phyloP scores from a whole-genome alignment of 2,797 vertebrate genomes.

The Chloroceryle amazona region DNA sequence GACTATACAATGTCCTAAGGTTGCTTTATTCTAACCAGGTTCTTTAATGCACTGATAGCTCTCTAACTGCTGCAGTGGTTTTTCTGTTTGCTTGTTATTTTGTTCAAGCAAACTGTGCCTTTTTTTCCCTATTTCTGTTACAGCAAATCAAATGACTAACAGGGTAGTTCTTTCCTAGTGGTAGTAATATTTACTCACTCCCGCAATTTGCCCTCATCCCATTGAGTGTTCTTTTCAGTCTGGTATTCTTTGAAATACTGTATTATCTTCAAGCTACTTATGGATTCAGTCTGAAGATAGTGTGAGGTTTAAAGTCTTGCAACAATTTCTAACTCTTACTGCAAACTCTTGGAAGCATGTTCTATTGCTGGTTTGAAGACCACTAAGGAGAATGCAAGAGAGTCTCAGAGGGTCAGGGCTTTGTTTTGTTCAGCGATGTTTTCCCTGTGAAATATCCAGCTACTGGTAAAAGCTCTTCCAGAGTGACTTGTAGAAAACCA shows the following conservation, averaged over 20 bases:
- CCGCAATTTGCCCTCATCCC: background rate
- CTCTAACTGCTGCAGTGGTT: background rate
- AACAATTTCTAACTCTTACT: background rate
- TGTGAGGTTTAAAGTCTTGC: background rate
- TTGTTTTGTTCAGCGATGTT: background rate
- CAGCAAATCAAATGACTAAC: background rate
- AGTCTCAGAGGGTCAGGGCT: no score
- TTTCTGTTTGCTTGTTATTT: background rate
- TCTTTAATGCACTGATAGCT: background rate
- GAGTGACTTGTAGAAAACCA: background rate
- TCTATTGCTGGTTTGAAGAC: background rate
- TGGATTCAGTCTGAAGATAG: background rate
- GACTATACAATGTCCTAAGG: background rate
- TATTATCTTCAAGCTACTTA: background rate
- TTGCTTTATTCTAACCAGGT: background rate
- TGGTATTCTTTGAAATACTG: background rate
- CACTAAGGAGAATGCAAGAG: background rate
- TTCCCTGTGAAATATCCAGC: background rate
- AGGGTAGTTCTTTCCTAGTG: background rate
- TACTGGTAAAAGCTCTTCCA: background rate
- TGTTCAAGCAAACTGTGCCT: background rate
- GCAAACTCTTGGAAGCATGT: background rate
- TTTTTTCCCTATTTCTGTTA: background rate
- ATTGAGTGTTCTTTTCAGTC: background rate
- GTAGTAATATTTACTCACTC: background rate